Evolutionary conservation across 2,797 vertebrate species (phyloP), one percentile per base, ranked within the genome.

Genomic region (Acanthornis magna): DNA sequence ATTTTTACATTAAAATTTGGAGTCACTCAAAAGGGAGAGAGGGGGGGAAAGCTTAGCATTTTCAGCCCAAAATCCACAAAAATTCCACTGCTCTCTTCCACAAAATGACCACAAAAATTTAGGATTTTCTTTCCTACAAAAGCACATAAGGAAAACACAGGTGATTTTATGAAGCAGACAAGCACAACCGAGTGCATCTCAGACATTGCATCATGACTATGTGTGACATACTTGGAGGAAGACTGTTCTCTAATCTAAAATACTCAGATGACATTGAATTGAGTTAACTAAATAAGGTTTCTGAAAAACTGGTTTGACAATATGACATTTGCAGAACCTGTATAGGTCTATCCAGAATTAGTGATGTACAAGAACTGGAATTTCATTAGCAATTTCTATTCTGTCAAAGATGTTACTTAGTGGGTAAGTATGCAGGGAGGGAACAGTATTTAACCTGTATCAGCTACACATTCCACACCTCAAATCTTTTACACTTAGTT

Each of bases 1-100:
- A 85, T 47, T 70, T 68, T 89, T 47, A 94, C 68, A 95, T 89
- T 84, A 96, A 96, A 95, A 93, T 82, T 15, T 87, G 18, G 7
- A 53, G 57, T 73, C 79, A 89, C 26, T 79, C 34, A 89, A 26
- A 68, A 78, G 45, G 6, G 12, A 18, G 30, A 13, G 19, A 67
- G 5, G 7, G 7, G 1, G 32, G 38, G 34, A 54, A 13, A 79
- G 29, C 51, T 88, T 76, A 43, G 53, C 91, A 62, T 81, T 89
- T 90, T 71, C 50, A 84, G 45, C 61, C 61, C 63, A 32, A 17
- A 70, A 34, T 58, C 48, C 70, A 42, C 63, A 85, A 95, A 93
- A 62, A 73, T 76, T 95, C 88, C 71, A 74, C 70, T 93, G 63
- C 43, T 27, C 47, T 87, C 51, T 87, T 65, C 87, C 73, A 94